phyloP scores from a whole-genome alignment of 2,888 invertebrate species.

The Ceriagrion tenellum region DNA sequence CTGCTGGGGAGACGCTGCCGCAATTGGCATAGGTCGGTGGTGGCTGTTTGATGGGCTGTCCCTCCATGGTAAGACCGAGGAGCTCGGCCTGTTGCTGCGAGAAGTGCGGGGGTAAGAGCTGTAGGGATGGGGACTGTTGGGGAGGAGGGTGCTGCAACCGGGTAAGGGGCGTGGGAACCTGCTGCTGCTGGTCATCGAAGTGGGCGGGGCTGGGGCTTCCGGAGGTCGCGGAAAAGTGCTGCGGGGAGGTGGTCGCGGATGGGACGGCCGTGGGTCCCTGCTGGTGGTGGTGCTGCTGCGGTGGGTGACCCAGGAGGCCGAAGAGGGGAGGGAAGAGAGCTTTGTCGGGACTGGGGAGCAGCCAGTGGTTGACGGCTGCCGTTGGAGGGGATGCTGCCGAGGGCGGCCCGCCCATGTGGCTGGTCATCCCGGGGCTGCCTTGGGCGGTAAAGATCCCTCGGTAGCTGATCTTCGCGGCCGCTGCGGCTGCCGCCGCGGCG shows the following conservation, averaged over 20 bases:
- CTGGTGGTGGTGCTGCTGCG: slow-evolving; percentile 75
- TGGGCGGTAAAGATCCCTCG: slow-evolving; percentile 68
- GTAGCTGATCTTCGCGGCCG: slow-evolving; percentile 69
- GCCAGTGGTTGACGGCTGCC: slow-evolving; percentile 84
- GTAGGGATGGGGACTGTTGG: slow-evolving; percentile 52
- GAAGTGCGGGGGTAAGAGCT: slow-evolving; percentile 75
- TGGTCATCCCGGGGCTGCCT: slow-evolving; percentile 72
- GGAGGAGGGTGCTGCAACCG: slow-evolving; percentile 76
- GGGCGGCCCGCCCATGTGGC: slow-evolving; percentile 77
- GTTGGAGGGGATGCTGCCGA: slow-evolving; percentile 81
- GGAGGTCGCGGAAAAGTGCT: slow-evolving; percentile 78
- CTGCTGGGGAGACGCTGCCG: slow-evolving; percentile 75
- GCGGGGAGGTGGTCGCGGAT: slow-evolving; percentile 44
- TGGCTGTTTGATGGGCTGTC: slow-evolving; percentile 53
- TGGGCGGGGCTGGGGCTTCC: slow-evolving; percentile 73
- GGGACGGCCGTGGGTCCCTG: slow-evolving; percentile 70
- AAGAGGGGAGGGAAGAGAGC: slow-evolving; percentile 84
- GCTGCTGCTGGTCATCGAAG: slow-evolving; percentile 81
- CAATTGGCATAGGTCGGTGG: slow-evolving; percentile 49
- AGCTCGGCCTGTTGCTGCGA: slow-evolving; percentile 80
- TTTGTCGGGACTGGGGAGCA: slow-evolving; percentile 85
- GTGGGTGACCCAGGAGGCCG: slow-evolving; percentile 81
- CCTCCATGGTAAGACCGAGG: slow-evolving; percentile 82
- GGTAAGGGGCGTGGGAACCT: slow-evolving; percentile 80
- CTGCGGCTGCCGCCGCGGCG: slow-evolving; percentile 58